Conservation (phyloP, 2,113 vertebrate species). For the Nibea albiflora region DNA sequence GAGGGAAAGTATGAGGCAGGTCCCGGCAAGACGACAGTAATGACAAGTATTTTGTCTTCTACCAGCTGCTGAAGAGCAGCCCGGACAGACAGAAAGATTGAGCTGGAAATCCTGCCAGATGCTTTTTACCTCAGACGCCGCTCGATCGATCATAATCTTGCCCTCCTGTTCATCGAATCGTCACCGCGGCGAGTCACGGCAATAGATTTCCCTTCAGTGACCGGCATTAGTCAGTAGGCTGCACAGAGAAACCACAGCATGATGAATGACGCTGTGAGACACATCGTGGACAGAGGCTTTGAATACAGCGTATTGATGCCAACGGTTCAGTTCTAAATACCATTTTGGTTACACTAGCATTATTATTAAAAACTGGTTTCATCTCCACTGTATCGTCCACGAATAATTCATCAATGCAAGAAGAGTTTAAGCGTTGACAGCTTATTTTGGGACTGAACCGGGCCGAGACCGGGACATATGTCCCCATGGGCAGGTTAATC, state of each 20-base stretch:
- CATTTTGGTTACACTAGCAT: not conserved
- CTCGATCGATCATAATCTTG: constrained; percentile 45
- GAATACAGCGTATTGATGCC: not conserved
- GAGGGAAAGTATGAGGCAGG: constrained; percentile 36
- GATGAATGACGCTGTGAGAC: constrained; percentile 33
- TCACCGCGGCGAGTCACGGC: constrained; percentile 17
- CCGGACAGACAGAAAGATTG: constrained; percentile 27
- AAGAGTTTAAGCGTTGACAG: constrained; percentile 9
- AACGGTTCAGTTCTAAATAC: not conserved
- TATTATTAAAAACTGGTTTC: not conserved
- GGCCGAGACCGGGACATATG: not conserved
- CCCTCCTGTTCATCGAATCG: constrained; percentile 30
- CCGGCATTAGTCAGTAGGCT: constrained; percentile 33
- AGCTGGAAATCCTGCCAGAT: constrained; percentile 34
- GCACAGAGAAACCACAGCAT: constrained; percentile 31
- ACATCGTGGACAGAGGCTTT: constrained; percentile 11
- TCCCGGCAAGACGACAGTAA: constrained; percentile 43
- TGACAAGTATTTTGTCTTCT: constrained; percentile 34
- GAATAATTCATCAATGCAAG: not conserved
- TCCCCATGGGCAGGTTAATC: not conserved
- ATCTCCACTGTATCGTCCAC: not conserved
- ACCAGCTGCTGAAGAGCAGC: constrained; percentile 32
- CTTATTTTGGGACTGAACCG: constrained; percentile 29
- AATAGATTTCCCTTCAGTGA: constrained; percentile 34
- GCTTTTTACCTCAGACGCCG: constrained; percentile 18